These are phyloP conservation scores for Naja naja DNA, from an alignment of 2,113 vertebrate species.

Conservation along the genomic window DNA sequence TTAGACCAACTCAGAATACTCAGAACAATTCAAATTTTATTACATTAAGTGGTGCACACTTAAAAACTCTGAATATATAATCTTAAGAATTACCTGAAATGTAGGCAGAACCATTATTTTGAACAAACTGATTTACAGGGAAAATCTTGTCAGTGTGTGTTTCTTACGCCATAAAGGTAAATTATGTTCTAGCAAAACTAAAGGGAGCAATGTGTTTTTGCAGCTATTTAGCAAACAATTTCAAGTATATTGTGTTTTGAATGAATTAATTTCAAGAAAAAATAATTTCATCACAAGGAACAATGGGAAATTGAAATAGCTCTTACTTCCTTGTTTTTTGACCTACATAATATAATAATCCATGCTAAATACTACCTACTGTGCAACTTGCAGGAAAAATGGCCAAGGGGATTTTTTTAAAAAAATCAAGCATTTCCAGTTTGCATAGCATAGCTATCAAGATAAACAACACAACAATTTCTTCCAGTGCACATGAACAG, in stretches of 20 bases:
- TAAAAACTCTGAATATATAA: not conserved
- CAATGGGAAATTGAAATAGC: not conserved
- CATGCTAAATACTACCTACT: not conserved
- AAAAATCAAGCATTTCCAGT: not conserved
- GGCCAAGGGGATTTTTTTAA: not conserved
- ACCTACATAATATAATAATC: not conserved
- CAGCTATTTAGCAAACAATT: not conserved
- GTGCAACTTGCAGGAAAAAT: not conserved
- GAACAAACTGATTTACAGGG: not conserved
- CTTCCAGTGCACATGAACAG: not conserved
- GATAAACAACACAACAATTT: not conserved
- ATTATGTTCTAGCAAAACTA: not conserved
- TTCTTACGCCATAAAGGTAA: not conserved
- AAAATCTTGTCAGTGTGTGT: not conserved
- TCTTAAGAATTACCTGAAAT: not conserved
- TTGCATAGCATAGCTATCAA: not conserved
- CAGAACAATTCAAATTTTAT: not conserved
- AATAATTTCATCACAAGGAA: not conserved
- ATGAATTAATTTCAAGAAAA: not conserved
- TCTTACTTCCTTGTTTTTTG: not conserved
- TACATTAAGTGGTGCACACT: not conserved
- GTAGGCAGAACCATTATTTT: not conserved
- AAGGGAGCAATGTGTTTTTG: constrained; percentile 11
- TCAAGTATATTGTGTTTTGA: not conserved
- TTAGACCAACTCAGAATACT: not conserved